Base-by-base conservation (phyloP, 2,888 invertebrate species). In the Meteorus cinctellus region DNA sequence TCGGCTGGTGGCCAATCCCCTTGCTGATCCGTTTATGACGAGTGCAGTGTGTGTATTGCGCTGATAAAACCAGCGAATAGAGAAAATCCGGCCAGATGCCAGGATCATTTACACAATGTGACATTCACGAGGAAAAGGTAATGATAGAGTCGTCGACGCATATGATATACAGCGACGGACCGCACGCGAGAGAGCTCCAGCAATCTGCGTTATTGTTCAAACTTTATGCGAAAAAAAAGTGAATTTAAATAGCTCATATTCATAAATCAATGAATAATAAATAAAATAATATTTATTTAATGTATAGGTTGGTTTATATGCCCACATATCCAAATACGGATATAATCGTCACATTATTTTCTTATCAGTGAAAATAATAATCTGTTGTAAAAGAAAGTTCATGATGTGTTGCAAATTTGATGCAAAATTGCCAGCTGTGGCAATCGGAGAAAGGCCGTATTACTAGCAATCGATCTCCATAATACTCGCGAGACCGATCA, bases 21-120 rank as follows among this genome's bases (percentile, higher is more conserved):
- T 73, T 69, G 69, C 60, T 77, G 70, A 81, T 80, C 76, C 78
- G 45, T 81, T 81, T 78, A 77, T 76, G 76, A 75, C 77, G 75
- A 48, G 69, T 77, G 73, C 74, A 72, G 70, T 72, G 74, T 55
- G 55, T 80, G 78, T 78, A 74, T 72, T 31, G 73, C 29, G 74
- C 76, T 79, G 80, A 72, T 72, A 72, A 68, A 79, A 73, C 69
- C 31, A 36, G 10, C 55, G 36, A 59, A 71, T 75, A 55, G 59
- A 41, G 41, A 34, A 71, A 72, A 78, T 78, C 76, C 74, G 75
- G 75, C 48, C 72, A 75, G 72, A 75, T 79, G 62, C 72, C 71
- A 67, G 59, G 67, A 73, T 73, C 74, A 73, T 76, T 69, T 72
- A 63, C 68, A 51, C 76, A 62, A 72, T 76, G 69, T 76, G 72